A percentile compares a stretch with the other conserved stretches of the same genome.
Evolutionary conservation across 2,888 invertebrate genomes (phyloP).

Genomic region (Phalera bucephala): DNA sequence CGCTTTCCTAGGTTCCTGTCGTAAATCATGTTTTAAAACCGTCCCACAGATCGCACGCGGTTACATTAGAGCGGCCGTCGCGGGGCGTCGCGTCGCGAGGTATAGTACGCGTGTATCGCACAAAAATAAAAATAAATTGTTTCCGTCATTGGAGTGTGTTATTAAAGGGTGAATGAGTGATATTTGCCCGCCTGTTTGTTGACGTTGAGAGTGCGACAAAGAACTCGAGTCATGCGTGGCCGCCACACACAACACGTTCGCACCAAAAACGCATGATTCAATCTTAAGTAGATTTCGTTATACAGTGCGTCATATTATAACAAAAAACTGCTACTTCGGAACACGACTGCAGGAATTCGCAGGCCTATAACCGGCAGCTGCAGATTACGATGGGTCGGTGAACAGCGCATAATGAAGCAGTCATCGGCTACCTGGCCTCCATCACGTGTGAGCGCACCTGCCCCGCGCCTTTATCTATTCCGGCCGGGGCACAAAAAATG

Average conservation of each 20-base stretch:
- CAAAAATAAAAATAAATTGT: background rate
- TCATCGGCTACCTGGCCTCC: slow-evolving; percentile 6
- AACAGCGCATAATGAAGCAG: background rate
- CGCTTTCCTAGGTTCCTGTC: too few species aligned
- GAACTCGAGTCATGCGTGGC: background rate
- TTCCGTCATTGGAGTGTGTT: background rate
- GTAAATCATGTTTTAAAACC: too few species aligned
- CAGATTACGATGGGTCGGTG: background rate
- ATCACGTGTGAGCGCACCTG: slow-evolving; percentile 3
- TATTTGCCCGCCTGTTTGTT: background rate
- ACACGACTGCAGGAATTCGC: too few species aligned
- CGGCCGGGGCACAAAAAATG: slow-evolving; percentile 3
- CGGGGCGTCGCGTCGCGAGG: too few species aligned
- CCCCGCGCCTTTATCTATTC: slow-evolving; percentile 3
- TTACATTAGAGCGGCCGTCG: too few species aligned
- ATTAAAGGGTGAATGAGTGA: background rate
- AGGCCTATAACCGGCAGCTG: background rate
- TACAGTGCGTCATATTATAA: too few species aligned
- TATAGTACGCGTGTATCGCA: background rate
- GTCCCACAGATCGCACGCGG: too few species aligned
- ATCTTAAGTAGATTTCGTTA: too few species aligned
- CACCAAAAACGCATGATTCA: too few species aligned
- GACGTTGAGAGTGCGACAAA: background rate
- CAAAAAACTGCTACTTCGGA: too few species aligned
- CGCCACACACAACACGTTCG: too few species aligned